These are phyloP conservation scores for Eriosoma lanigerum DNA, from an alignment of 1,140 invertebrate genomes.

Conservation along the genomic window DNA sequence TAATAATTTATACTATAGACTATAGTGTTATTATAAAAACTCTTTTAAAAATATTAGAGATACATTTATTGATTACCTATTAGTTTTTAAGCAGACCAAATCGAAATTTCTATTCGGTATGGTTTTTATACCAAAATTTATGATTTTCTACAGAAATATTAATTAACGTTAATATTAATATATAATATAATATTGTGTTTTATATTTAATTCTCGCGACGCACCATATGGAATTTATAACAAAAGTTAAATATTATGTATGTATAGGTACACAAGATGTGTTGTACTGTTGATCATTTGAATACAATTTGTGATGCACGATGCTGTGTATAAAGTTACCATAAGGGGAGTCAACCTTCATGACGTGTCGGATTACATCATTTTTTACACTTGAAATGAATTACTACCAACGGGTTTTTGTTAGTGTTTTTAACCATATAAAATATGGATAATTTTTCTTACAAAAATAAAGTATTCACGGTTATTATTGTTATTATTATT, in stretches of 20 bases:
- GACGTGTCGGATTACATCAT: not conserved
- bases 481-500: not conserved
- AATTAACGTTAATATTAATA: too few species aligned
- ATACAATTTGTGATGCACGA: not conserved
- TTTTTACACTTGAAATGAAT: not conserved
- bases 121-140: too few species aligned
- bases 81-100: too few species aligned
- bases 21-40: too few species aligned
- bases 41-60: too few species aligned
- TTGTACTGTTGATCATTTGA: not conserved
- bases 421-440: not conserved
- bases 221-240: too few species aligned
- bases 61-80: too few species aligned
- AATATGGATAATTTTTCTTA: not conserved
- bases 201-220: too few species aligned
- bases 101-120: too few species aligned
- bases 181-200: too few species aligned
- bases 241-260: not conserved
- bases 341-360: slow-evolving; percentile 6
- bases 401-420: not conserved
- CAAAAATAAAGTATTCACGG: not conserved
- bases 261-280: not conserved
- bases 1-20: too few species aligned
- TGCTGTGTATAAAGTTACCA: not conserved
- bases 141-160: too few species aligned